Evolutionary conservation across 2,113 vertebrate species (phyloP).

Genomic region (Phocoena sinus): DNA sequence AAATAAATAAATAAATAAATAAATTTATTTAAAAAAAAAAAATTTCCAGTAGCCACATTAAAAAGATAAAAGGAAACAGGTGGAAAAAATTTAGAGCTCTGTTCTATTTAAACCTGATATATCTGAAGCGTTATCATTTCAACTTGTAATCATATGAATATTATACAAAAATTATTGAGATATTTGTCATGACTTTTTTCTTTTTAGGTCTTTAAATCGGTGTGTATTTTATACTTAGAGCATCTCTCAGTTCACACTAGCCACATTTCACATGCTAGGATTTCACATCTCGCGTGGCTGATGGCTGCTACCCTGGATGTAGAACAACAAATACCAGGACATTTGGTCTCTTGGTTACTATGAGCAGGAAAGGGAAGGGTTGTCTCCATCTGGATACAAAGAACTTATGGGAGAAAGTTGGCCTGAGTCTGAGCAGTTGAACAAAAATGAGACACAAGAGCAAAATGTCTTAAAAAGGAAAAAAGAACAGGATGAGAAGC

Average conservation of each 20-base stretch:
- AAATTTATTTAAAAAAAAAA: too few relatives aligned
- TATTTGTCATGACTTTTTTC: not conserved
- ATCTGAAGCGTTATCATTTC: not conserved
- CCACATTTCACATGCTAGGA: not conserved
- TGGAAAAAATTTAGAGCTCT: not conserved
- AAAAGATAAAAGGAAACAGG: not conserved
- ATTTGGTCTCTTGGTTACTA: not conserved
- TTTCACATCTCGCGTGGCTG: not conserved
- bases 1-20: too few relatives aligned
- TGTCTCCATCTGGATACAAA: not conserved
- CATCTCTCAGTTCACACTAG: not conserved
- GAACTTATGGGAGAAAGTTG: not conserved
- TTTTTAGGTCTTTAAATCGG: not conserved
- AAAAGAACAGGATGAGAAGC: not conserved
- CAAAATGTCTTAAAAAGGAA: not conserved
- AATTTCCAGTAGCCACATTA: not conserved
- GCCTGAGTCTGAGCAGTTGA: too few relatives aligned
- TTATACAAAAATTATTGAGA: not conserved
- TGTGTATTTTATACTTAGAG: not conserved
- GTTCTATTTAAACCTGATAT: not conserved
- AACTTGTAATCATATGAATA: not conserved
- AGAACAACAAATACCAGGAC: not conserved
- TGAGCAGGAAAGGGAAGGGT: not conserved
- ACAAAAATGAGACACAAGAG: not conserved
- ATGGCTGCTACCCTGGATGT: fast-evolving